Conservation (phyloP, 2,113 vertebrate genomes). For the Arothron firmamentum region DNA sequence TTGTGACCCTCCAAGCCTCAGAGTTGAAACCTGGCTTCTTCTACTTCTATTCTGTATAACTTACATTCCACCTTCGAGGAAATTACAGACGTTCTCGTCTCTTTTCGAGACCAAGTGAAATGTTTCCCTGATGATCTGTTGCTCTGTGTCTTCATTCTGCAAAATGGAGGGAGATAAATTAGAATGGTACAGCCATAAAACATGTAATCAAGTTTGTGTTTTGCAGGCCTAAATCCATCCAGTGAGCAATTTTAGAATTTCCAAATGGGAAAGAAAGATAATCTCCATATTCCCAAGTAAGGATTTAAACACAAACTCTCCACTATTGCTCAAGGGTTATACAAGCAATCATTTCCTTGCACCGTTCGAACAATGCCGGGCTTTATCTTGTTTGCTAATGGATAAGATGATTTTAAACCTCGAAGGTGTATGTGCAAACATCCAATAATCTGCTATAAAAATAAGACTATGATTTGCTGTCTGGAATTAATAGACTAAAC, state of each 20-base stretch:
- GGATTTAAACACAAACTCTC: constrained; percentile 21
- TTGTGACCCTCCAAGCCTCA: not conserved
- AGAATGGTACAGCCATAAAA: constrained; percentile 4
- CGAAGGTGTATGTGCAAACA: not conserved
- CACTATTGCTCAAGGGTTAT: constrained; percentile 4
- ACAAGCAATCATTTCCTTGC: constrained; percentile 6
- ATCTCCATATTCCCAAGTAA: not conserved
- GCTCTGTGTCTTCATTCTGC: constrained; percentile 97
- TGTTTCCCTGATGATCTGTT: constrained; percentile 98
- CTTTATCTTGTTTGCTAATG: constrained; percentile 12
- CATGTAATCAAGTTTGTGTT: constrained; percentile 3
- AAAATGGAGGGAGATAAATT: constrained; percentile 10
- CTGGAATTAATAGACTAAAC: too few relatives aligned
- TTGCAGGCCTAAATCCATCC: constrained; percentile 8
- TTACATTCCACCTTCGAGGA: constrained; percentile 98
- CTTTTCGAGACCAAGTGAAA: constrained; percentile 97
- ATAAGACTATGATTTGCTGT: too few relatives aligned
- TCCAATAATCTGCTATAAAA: not conserved
- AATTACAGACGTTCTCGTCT: constrained; percentile 98
- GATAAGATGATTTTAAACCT: constrained; percentile 20
- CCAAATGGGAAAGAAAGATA: not conserved
- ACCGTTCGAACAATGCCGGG: not conserved
- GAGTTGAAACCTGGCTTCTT: too few relatives aligned
- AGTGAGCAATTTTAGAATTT: constrained; percentile 11
- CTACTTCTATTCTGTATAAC: constrained; percentile 50